Percentiles rank a stretch among this genome's conserved stretches.
Conservation (phyloP, 2,113 vertebrate genomes). For the Rhombomys opimus region DNA sequence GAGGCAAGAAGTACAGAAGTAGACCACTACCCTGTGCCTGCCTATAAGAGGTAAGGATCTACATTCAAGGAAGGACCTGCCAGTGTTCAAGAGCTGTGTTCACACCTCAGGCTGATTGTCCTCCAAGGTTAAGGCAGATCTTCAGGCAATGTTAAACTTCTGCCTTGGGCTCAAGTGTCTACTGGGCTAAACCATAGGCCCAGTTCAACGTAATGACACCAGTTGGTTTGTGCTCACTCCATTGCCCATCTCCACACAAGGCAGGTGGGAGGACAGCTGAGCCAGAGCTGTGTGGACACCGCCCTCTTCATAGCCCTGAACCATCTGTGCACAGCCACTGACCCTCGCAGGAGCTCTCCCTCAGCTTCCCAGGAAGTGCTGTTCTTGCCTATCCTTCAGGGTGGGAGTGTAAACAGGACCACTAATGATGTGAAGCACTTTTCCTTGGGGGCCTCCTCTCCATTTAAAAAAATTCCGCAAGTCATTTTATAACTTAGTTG, state of each 20-base stretch:
- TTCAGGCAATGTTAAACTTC: not conserved
- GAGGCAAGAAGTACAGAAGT: not conserved
- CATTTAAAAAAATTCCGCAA: not conserved
- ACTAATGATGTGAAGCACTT: not conserved
- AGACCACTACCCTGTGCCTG: not conserved
- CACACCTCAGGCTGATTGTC: not conserved
- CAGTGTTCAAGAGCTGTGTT: not conserved
- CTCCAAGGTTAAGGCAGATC: not conserved
- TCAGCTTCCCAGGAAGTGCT: not conserved
- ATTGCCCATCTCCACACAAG: not conserved
- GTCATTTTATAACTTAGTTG: not conserved
- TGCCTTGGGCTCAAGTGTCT: not conserved
- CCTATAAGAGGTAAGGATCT: not conserved
- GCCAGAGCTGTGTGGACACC: rapidly evolving
- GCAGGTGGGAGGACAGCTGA: too few relatives aligned
- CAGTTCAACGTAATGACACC: not conserved
- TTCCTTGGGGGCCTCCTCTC: not conserved
- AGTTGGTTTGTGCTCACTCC: rapidly evolving
- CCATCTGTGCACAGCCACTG: not conserved
- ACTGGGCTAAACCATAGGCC: not conserved
- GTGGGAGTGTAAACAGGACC: rapidly evolving
- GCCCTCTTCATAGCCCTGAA: not conserved
- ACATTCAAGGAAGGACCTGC: not conserved
- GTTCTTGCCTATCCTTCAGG: not conserved
- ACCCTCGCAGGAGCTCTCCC: not conserved